phyloP scores from a whole-genome alignment of 2,797 vertebrate genomes.

The Cyprinodon diabolis region DNA sequence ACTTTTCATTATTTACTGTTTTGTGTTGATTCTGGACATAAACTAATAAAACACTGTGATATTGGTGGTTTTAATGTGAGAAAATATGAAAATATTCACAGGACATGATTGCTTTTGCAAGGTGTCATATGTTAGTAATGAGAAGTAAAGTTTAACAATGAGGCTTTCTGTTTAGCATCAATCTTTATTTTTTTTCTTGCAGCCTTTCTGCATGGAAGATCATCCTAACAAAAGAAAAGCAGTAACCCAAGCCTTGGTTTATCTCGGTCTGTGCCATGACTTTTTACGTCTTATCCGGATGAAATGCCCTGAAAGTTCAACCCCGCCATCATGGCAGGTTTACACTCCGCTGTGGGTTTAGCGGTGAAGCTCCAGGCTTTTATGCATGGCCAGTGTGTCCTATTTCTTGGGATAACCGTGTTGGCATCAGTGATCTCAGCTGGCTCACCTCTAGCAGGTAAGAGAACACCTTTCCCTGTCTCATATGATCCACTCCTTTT shows the following conservation, averaged over 20 bases:
- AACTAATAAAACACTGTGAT: background rate
- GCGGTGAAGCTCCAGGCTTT: constrained; percentile 56
- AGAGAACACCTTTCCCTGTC: constrained; percentile 57
- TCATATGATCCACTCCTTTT: constrained; percentile 24
- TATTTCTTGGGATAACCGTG: constrained; percentile 66
- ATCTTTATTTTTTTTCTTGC: constrained; percentile 40
- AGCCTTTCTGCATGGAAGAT: constrained; percentile 21
- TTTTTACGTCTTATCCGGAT: constrained; percentile 45
- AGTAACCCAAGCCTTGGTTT: constrained; percentile 6
- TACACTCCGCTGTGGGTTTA: constrained; percentile 64
- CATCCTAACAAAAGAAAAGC: constrained; percentile 37
- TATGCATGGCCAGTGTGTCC: constrained; percentile 35
- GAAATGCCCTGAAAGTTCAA: constrained; percentile 75
- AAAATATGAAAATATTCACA: background rate
- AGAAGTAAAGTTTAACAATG: background rate
- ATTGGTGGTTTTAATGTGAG: background rate
- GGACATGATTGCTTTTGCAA: background rate
- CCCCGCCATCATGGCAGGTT: constrained; percentile 69
- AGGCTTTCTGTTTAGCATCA: constrained; percentile 8
- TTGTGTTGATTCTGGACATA: background rate
- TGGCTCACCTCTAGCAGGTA: constrained; percentile 78
- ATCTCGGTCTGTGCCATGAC: constrained; percentile 27
- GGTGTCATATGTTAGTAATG: background rate
- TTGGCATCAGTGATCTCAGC: constrained; percentile 70
- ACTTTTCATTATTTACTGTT: background rate